Evolutionary conservation across 2,113 vertebrate species (phyloP).

Genomic region (Tenebrosternarchus preto): DNA sequence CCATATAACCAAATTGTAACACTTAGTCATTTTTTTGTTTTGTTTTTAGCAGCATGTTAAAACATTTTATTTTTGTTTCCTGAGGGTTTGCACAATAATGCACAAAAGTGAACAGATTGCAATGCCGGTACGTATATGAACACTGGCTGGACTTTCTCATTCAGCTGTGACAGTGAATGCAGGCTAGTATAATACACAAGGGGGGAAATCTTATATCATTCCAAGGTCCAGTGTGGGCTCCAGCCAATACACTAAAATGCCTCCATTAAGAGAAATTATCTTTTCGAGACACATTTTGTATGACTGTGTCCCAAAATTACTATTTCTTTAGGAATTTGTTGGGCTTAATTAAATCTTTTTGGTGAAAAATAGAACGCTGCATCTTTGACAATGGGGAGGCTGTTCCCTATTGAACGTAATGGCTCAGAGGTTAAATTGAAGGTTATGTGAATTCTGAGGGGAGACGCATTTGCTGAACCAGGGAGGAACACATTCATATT

Average conservation of each 20-base stretch:
- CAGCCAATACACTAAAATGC: conserved; percentile 74
- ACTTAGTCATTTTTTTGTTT: conserved; percentile 28
- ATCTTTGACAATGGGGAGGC: conserved; percentile 74
- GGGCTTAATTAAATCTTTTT: conserved; percentile 78
- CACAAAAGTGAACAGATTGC: not conserved
- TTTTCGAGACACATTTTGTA: conserved; percentile 76
- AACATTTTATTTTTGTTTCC: not conserved
- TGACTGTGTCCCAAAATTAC: conserved; percentile 75
- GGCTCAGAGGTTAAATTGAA: conserved; percentile 77
- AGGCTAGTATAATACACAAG: conserved; percentile 33
- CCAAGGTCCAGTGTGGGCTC: conserved; percentile 66
- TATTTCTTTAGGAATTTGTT: conserved; percentile 74
- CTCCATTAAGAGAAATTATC: conserved; percentile 79
- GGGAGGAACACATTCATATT: conserved; percentile 65
- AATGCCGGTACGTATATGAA: not conserved
- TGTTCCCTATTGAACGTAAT: conserved; percentile 72
- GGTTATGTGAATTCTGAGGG: conserved; percentile 70
- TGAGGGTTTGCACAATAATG: not conserved
- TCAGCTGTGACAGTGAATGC: not conserved
- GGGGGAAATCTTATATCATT: conserved; percentile 57
- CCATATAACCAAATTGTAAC: not conserved
- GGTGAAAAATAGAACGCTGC: conserved; percentile 73
- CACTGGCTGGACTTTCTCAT: conserved; percentile 3
- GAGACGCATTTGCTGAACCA: conserved; percentile 59
- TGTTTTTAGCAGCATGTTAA: not conserved